Evolutionary conservation across 53 echinoderm and acorn worm species (phyloP).

Genomic region (Paelopatides confundens): DNA sequence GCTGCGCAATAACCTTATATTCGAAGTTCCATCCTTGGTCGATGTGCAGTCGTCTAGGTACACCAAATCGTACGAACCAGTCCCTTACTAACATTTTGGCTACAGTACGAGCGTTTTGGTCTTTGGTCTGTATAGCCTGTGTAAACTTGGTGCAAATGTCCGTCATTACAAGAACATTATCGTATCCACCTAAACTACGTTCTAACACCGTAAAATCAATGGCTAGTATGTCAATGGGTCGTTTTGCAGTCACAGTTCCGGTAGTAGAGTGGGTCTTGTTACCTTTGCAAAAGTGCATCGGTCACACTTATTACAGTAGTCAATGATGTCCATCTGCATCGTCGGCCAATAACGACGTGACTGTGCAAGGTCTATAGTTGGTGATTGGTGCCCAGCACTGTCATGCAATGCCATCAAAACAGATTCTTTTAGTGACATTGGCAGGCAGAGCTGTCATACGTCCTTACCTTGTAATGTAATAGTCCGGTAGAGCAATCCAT

Average conservation of each 20-base stretch:
- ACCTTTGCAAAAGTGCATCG: background rate
- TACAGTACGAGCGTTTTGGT: background rate
- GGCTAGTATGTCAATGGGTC: background rate
- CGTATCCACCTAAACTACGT: background rate
- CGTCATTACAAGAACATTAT: conserved; percentile 11
- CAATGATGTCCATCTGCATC: background rate
- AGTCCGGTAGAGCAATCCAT: conserved; percentile 45
- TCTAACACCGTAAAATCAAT: background rate
- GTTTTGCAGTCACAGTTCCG: background rate
- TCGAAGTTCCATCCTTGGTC: conserved; percentile 89
- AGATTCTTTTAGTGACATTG: background rate
- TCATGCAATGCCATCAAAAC: conserved; percentile 56
- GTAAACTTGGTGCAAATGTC: background rate
- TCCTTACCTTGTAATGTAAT: conserved; percentile 11
- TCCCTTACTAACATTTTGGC: background rate
- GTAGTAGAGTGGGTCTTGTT: background rate
- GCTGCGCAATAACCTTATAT: conserved; percentile 53
- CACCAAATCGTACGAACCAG: background rate
- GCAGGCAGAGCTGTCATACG: conserved; percentile 5
- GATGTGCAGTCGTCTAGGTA: conserved; percentile 51
- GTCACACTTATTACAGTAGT: conserved; percentile 36
- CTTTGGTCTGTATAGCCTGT: background rate
- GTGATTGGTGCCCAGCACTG: conserved; percentile 58
- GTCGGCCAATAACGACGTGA: conserved; percentile 51
- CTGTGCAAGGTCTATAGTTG: conserved; percentile 12